These are phyloP conservation scores for Drosophila seguyi DNA, from an alignment of 1,140 invertebrate species.

Conservation along the genomic window DNA sequence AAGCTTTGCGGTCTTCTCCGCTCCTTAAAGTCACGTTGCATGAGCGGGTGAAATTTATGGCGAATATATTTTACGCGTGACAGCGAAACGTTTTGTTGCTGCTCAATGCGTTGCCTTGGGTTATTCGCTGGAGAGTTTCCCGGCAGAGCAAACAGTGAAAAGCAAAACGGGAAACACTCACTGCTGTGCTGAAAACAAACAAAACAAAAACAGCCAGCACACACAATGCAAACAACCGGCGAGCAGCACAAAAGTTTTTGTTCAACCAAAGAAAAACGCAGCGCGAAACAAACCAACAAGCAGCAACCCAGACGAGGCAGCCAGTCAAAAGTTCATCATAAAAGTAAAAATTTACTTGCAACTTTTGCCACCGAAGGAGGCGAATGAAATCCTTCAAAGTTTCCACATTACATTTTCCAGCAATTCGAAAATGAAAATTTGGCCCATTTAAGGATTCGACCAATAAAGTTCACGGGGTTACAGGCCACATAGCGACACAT, in stretches of 20 bases:
- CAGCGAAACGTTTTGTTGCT: conserved; percentile 62
- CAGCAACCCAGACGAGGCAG: conserved; percentile 29
- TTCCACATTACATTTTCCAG: conserved; percentile 39
- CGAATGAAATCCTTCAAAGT: conserved; percentile 45
- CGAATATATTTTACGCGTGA: conserved; percentile 77
- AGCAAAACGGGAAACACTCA: conserved; percentile 45
- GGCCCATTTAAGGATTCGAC: conserved; percentile 42
- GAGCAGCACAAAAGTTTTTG: conserved; percentile 44
- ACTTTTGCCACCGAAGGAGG: conserved; percentile 38
- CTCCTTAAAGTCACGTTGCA: conserved; percentile 71
- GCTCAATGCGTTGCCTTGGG: conserved; percentile 59
- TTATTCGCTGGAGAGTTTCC: conserved; percentile 61
- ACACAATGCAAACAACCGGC: conserved; percentile 56
- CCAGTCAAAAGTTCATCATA: conserved; percentile 51
- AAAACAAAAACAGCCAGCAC: conserved; percentile 46
- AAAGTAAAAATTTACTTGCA: conserved; percentile 51
- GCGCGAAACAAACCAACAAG: conserved; percentile 50
- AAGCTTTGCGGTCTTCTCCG: neutral
- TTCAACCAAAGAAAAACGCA: conserved; percentile 24
- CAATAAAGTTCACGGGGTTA: conserved; percentile 23
- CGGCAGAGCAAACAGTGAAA: conserved; percentile 66
- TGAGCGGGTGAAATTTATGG: conserved; percentile 63
- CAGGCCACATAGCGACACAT: no score
- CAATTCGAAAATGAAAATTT: conserved; percentile 37
- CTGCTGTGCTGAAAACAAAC: conserved; percentile 57